Conservation (phyloP, 2,113 vertebrate genomes). For the Orcinus orca region DNA sequence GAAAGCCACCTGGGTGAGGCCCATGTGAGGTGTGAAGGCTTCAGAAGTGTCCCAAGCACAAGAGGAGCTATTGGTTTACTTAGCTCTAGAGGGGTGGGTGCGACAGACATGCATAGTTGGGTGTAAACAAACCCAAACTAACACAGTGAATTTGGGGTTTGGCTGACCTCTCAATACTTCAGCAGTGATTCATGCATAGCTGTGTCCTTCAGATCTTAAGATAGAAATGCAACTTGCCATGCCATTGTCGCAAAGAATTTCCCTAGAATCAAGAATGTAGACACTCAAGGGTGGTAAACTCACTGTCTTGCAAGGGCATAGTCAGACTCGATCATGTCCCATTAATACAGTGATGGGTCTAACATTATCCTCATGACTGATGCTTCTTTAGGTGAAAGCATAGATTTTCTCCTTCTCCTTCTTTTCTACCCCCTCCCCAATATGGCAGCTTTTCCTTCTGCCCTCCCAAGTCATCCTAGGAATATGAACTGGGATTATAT, state of each 20-base stretch:
- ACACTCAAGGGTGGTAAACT: not conserved
- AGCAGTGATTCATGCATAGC: conserved; percentile 41
- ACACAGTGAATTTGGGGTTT: conserved; percentile 25
- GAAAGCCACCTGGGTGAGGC: not conserved
- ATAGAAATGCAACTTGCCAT: not conserved
- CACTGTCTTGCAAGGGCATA: not conserved
- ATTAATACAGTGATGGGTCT: not conserved
- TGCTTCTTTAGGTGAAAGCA: not conserved
- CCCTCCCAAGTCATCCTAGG: not conserved
- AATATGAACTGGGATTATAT: not conserved
- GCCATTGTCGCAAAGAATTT: not conserved
- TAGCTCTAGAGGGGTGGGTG: not conserved
- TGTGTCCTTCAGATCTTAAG: conserved; percentile 25
- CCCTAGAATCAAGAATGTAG: not conserved
- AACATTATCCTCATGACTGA: not conserved
- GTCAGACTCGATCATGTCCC: not conserved
- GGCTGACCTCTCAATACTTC: conserved; percentile 22
- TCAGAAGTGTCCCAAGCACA: not conserved
- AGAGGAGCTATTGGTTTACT: not conserved
- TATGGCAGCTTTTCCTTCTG: not conserved
- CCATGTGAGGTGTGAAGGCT: not conserved
- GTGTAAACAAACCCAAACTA: conserved; percentile 29
- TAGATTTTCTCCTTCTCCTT: not conserved
- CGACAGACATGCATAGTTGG: not conserved
- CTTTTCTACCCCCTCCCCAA: not conserved